Conservation (phyloP, 2,888 invertebrate species). For the Tachina lurida region DNA sequence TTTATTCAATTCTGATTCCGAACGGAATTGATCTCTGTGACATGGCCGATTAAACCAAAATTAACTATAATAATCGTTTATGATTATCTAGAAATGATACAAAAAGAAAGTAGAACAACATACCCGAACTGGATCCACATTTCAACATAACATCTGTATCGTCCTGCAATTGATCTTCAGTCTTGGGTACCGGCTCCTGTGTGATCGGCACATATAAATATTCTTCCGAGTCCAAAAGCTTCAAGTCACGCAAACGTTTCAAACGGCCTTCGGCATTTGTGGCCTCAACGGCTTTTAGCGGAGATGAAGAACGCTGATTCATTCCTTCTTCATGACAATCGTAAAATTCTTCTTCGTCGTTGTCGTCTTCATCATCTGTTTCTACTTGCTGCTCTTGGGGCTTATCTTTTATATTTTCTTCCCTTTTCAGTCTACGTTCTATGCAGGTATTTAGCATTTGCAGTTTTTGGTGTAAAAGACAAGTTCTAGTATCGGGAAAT, state of each 20-base stretch:
- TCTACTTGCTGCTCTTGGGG: background rate
- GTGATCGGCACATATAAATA: conserved; percentile 91
- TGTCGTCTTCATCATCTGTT: conserved; percentile 47
- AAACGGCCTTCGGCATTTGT: conserved; percentile 87
- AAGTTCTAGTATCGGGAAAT: conserved; percentile 93
- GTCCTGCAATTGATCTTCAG: conserved; percentile 97
- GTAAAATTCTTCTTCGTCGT: conserved; percentile 88
- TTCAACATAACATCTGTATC: conserved; percentile 95
- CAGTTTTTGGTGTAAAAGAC: conserved; percentile 96
- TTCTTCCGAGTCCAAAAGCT: conserved; percentile 87
- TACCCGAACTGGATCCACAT: conserved; percentile 90
- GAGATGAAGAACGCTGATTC: conserved; percentile 36
- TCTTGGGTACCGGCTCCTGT: conserved; percentile 97
- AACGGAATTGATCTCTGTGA: too few species aligned
- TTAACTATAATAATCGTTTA: too few species aligned
- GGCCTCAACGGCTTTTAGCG: conserved; percentile 10
- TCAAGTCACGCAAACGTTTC: conserved; percentile 87
- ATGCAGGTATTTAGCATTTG: conserved; percentile 93
- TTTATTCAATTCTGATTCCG: too few species aligned
- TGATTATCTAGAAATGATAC: too few species aligned
- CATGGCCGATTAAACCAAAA: too few species aligned
- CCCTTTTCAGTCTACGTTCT: conserved; percentile 83
- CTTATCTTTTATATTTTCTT: conserved; percentile 30
- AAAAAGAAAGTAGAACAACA: conserved; percentile 82
- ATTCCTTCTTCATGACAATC: conserved; percentile 87